A percentile compares a stretch with the other conserved stretches of the same genome.
phyloP scores from a whole-genome alignment of 1,140 invertebrate species.

The Periplaneta americana region DNA sequence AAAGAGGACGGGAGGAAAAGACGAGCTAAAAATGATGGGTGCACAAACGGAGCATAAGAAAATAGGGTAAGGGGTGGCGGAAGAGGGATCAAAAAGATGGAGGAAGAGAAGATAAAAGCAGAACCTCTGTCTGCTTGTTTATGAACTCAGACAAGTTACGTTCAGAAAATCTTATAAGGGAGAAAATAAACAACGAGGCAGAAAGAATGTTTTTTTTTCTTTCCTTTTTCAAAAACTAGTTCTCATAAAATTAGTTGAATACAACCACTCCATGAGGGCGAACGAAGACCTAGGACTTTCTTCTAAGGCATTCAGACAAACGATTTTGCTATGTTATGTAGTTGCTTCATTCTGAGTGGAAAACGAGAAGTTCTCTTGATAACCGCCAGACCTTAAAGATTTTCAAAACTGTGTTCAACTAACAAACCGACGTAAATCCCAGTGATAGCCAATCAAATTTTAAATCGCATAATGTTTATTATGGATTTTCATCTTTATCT shows the following conservation, averaged over 20 bases:
- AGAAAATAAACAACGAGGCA: not conserved
- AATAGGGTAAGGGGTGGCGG: not conserved
- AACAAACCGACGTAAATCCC: no score
- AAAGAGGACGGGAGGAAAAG: not conserved
- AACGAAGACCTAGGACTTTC: no score
- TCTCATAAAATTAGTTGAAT: not conserved
- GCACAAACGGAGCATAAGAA: not conserved
- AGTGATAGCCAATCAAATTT: no score
- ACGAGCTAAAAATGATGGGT: not conserved
- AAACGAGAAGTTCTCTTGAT: no score
- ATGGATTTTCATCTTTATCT: no score
- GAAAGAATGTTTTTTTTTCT: not conserved
- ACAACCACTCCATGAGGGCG: no score
- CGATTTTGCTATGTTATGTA: no score
- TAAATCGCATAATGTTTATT: no score
- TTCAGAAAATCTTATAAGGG: not conserved
- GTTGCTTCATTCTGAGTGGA: no score
- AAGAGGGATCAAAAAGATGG: not conserved
- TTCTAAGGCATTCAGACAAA: no score
- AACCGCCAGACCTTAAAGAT: no score
- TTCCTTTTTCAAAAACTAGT: not conserved
- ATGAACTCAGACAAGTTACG: not conserved
- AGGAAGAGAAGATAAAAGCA: not conserved
- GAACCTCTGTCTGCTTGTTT: not conserved
- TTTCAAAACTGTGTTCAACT: no score